A percentile compares a stretch with the other conserved stretches of the same genome.
Evolutionary conservation across 2,797 vertebrate species (phyloP).

Genomic region (Anguilla marmorata): DNA sequence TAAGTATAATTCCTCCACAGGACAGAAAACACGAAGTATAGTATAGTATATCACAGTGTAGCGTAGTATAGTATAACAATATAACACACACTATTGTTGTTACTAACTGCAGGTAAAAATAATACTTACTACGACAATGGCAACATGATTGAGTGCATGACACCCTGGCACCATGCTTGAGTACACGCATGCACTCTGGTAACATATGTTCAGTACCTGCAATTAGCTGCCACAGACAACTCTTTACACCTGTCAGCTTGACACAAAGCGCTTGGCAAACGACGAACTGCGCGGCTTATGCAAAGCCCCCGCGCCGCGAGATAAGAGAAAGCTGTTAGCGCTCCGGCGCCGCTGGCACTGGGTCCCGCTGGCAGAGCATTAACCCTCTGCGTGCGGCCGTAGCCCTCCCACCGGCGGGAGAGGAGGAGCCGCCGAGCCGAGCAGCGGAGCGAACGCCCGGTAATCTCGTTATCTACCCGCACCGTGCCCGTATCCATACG

Average conservation of each 20-base stretch:
- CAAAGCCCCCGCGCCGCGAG: slow-evolving; percentile 52
- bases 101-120: too few species aligned
- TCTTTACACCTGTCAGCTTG: slow-evolving; percentile 30
- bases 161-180: background rate
- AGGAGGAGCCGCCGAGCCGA: slow-evolving; percentile 62
- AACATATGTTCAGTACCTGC: background rate
- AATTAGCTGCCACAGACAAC: background rate
- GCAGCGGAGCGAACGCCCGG: slow-evolving; percentile 63
- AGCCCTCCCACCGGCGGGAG: slow-evolving; percentile 63
- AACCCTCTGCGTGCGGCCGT: slow-evolving; percentile 71
- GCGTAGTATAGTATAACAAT: too few species aligned
- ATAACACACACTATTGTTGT: too few species aligned
- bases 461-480: slow-evolving; percentile 73
- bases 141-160: background rate
- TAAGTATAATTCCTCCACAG: too few species aligned
- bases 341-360: slow-evolving; percentile 73
- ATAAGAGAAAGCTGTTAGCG: slow-evolving; percentile 79
- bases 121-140: background rate
- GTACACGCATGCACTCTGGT: background rate
- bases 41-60: too few species aligned
- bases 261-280: slow-evolving; percentile 35
- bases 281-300: slow-evolving; percentile 1
- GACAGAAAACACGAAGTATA: too few species aligned
- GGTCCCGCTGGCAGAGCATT: slow-evolving; percentile 76
- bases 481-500: slow-evolving; percentile 64